phyloP scores from a whole-genome alignment of 2,888 invertebrate genomes.

The Diaperis boleti region DNA sequence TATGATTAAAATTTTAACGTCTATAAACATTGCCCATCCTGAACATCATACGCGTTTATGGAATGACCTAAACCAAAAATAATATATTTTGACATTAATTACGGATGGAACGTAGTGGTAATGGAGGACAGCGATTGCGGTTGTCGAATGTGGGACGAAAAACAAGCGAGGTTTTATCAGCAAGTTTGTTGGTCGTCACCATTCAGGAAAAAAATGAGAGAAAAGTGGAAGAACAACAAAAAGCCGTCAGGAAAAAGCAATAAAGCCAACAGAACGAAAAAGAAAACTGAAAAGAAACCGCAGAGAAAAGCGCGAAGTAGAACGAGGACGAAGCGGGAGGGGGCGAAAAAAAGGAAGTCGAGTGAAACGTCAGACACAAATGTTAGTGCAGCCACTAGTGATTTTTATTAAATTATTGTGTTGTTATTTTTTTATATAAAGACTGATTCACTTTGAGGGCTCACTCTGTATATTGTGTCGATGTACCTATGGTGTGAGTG shows the following conservation, averaged over 20 bases:
- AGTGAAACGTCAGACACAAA: neutral
- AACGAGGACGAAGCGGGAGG: neutral
- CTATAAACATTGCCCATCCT: too few species aligned
- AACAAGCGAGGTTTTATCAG: conserved; percentile 14
- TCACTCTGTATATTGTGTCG: conserved; percentile 23
- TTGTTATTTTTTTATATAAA: conserved; percentile 13
- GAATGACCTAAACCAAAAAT: too few species aligned
- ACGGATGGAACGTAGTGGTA: neutral
- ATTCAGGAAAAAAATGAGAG: conserved; percentile 7
- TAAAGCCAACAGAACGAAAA: neutral
- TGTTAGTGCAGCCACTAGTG: conserved; percentile 8
- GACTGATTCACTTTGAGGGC: conserved; percentile 26
- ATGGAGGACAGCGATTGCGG: conserved; percentile 10
- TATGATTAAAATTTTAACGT: too few species aligned
- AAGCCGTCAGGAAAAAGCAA: neutral
- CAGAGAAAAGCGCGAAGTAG: neutral
- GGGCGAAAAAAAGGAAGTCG: neutral
- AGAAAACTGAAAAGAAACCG: neutral
- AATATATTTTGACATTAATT: too few species aligned
- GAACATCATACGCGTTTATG: too few species aligned
- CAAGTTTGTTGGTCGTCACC: conserved; percentile 24
- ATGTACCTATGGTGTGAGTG: too few species aligned
- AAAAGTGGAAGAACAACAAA: conserved; percentile 14
- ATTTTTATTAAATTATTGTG: neutral
- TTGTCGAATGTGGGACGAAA: conserved; percentile 19